Conservation (phyloP, 2,797 vertebrate species). For the Sebastes steindachneri region DNA sequence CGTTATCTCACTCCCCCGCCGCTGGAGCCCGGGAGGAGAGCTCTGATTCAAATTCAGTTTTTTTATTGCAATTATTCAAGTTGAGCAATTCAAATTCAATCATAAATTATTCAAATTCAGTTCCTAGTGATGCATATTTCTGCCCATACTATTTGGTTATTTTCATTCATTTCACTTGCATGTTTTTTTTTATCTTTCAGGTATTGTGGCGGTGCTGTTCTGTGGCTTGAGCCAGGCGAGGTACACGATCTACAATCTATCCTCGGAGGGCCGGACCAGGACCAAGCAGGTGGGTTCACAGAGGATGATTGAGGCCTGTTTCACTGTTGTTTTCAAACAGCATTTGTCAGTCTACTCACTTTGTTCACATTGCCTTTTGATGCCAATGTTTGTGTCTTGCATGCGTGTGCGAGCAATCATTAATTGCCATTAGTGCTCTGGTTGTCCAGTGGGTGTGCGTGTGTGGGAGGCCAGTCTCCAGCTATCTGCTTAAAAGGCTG, state of each 20-base stretch:
- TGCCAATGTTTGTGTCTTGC: conserved; percentile 7
- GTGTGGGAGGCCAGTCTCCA: conserved; percentile 59
- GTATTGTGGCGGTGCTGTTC: conserved; percentile 90
- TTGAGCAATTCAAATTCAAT: no score
- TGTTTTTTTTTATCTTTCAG: conserved; percentile 76
- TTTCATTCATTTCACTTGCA: neutral
- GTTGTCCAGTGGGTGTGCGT: conserved; percentile 46
- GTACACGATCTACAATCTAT: conserved; percentile 89
- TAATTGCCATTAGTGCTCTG: conserved; percentile 58
- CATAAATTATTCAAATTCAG: no score
- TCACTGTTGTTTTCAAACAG: conserved; percentile 13
- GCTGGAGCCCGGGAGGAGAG: no score
- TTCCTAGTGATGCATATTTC: no score
- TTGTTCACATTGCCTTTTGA: conserved; percentile 16
- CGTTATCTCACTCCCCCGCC: no score
- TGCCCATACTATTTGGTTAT: neutral
- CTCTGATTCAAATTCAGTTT: no score
- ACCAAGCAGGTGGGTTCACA: conserved; percentile 83
- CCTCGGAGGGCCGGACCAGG: conserved; percentile 83
- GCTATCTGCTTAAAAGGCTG: conserved; percentile 60
- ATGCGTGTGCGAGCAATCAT: conserved; percentile 30
- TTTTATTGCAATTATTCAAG: no score
- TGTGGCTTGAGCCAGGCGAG: conserved; percentile 89
- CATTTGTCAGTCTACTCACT: conserved; percentile 10
- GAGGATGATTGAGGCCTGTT: neutral